Evolutionary conservation across 2,888 invertebrate genomes (phyloP).

Genomic region (Ormyrus nitidulus): DNA sequence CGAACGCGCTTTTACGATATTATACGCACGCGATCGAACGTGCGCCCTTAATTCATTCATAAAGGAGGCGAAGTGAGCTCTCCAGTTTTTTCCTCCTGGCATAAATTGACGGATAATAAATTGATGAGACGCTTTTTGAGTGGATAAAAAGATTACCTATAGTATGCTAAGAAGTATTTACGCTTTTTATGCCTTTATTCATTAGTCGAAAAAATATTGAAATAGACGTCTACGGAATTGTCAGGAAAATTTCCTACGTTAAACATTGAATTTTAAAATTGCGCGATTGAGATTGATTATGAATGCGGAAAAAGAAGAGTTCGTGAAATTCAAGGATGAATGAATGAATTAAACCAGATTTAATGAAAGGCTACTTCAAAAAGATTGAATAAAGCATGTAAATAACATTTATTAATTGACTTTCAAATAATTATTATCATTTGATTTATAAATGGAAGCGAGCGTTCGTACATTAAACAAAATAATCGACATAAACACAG

Average conservation of each 20-base stretch:
- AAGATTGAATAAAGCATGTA: not conserved
- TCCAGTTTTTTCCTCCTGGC: too few relatives aligned
- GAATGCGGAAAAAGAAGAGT: too few relatives aligned
- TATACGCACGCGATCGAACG: conserved; percentile 40
- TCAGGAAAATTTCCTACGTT: too few relatives aligned
- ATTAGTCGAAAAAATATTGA: too few relatives aligned
- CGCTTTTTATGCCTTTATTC: too few relatives aligned
- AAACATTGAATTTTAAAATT: too few relatives aligned
- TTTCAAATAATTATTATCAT: conserved; percentile 1
- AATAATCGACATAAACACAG: not conserved
- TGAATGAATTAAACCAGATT: too few relatives aligned
- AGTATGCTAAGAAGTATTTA: too few relatives aligned
- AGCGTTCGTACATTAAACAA: not conserved
- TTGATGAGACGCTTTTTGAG: not conserved
- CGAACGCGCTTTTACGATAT: conserved; percentile 53
- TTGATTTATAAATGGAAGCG: conserved; percentile 2
- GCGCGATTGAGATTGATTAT: too few relatives aligned
- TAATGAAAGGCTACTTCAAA: not conserved
- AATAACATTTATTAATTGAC: conserved; percentile 11
- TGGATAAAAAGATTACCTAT: not conserved
- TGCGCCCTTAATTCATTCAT: conserved; percentile 9
- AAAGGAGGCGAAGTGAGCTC: not conserved
- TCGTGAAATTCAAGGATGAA: too few relatives aligned
- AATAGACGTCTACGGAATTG: too few relatives aligned
- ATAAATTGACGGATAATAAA: not conserved